phyloP scores from a whole-genome alignment of 2,797 vertebrate species.

The Numenius phaeopus region DNA sequence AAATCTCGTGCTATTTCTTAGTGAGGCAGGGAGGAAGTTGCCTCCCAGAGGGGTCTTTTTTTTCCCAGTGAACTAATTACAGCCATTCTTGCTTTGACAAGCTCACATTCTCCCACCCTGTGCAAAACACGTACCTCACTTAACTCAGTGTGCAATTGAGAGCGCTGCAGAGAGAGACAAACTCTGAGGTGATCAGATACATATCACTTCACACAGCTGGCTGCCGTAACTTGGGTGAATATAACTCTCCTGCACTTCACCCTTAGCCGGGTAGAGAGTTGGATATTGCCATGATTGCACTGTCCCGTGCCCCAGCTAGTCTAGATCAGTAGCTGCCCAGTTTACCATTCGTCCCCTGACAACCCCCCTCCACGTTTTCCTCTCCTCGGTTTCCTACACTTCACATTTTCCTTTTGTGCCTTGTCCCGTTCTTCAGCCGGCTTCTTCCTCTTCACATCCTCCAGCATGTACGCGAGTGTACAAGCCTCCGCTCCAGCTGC shows the following conservation, averaged over 20 bases:
- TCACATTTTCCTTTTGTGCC: background rate
- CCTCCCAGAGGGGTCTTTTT: background rate
- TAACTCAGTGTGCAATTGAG: no score
- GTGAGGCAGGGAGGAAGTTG: background rate
- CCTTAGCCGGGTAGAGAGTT: background rate
- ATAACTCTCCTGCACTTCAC: background rate
- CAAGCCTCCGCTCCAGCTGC: background rate
- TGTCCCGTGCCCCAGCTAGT: no score
- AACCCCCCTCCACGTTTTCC: background rate
- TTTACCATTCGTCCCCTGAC: background rate
- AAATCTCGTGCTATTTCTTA: background rate
- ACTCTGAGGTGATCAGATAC: background rate
- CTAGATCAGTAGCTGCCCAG: background rate
- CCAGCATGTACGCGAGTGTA: fast-evolving
- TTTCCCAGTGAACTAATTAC: background rate
- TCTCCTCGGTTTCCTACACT: background rate
- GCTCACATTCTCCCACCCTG: background rate
- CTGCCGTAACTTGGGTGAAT: background rate
- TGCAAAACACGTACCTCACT: fast-evolving
- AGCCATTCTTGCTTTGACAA: background rate
- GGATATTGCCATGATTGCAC: background rate
- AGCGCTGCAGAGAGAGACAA: fast-evolving
- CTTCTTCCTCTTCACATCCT: background rate
- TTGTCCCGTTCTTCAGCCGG: background rate
- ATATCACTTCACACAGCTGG: background rate